Conservation (phyloP, 2,888 invertebrate species). For the Drosophila falleni region DNA sequence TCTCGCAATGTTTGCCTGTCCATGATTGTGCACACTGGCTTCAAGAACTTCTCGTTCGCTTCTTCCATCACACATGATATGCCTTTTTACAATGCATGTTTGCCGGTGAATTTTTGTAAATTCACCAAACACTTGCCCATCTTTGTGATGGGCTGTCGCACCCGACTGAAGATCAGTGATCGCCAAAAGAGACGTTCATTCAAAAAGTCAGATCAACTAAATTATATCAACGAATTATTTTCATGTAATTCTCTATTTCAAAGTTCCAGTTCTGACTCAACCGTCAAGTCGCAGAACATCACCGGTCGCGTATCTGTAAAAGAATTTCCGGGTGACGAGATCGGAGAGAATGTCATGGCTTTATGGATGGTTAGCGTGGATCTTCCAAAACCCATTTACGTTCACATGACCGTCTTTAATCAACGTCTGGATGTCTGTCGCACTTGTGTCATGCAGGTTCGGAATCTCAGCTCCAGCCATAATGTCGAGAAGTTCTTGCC, state of each 20-base stretch:
- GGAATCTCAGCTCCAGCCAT: slow-evolving; percentile 42
- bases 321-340: neutral
- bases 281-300: neutral
- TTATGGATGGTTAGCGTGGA: slow-evolving; percentile 55
- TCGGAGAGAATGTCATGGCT: slow-evolving; percentile 30
- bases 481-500: slow-evolving; percentile 19
- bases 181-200: neutral
- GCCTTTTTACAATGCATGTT: slow-evolving; percentile 23
- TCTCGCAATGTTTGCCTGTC: slow-evolving; percentile 50
- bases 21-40: slow-evolving; percentile 32
- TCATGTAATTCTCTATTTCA: neutral
- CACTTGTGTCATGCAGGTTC: slow-evolving; percentile 37
- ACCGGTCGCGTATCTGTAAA: neutral
- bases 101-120: neutral
- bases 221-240: neutral
- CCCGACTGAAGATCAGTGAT: neutral
- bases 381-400: slow-evolving; percentile 28
- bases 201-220: neutral
- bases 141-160: slow-evolving; percentile 56
- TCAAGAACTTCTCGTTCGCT: neutral
- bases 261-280: neutral
- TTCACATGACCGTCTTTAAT: slow-evolving; percentile 50
- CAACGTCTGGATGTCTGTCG: slow-evolving; percentile 48
- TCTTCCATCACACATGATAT: neutral
- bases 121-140: slow-evolving; percentile 41